Conservation (phyloP, 2,113 vertebrate species). For the Anseranas semipalmata region DNA sequence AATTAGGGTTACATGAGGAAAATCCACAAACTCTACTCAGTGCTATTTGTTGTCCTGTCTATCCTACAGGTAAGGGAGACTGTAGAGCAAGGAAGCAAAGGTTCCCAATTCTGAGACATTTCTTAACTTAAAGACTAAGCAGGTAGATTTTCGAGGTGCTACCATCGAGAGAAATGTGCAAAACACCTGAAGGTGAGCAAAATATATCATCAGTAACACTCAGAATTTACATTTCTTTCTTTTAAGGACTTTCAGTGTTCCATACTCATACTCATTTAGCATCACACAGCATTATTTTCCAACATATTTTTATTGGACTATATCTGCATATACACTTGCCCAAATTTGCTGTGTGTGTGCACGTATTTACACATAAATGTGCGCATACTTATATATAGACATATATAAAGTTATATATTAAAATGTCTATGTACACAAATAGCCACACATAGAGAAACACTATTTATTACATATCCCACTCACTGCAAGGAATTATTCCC, state of each 20-base stretch:
- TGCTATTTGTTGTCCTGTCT: fast-evolving
- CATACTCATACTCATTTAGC: neutral
- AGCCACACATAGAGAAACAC: neutral
- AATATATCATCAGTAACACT: fast-evolving
- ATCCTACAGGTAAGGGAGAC: neutral
- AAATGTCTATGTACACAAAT: neutral
- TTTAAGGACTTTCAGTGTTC: neutral
- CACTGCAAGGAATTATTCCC: neutral
- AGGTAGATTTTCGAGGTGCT: neutral
- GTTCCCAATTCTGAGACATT: neutral
- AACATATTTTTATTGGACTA: neutral
- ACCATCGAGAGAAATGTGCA: neutral
- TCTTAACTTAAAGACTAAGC: neutral
- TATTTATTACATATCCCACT: neutral
- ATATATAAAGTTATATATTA: neutral
- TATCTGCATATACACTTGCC: neutral
- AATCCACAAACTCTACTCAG: neutral
- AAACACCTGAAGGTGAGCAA: neutral
- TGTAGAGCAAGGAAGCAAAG: neutral
- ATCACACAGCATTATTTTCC: neutral
- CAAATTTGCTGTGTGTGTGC: neutral
- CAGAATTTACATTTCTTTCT: neutral
- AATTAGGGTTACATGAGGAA: neutral
- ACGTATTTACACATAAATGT: neutral
- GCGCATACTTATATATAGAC: neutral